Evolutionary conservation across 2,888 invertebrate species (phyloP), one percentile per base, ranked within the genome.

Genomic region (Leptodirus hochenwartii): DNA sequence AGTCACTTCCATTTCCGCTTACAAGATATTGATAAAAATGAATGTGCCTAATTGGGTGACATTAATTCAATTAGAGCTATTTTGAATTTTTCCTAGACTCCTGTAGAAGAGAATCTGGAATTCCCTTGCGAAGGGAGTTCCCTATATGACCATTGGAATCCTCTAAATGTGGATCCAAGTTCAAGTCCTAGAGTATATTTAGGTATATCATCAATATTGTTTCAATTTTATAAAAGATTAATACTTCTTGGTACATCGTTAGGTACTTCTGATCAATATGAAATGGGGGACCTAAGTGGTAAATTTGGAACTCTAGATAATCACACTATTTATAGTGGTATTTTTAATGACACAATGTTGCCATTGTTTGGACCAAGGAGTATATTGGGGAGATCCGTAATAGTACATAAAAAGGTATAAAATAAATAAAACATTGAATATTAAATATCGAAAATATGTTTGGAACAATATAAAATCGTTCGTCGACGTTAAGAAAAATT

Each of bases 101-200:
- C 87, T 0, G 74, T 88, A 0, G 78, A 85, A 47, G 73, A 69
- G 35, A 76, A 81, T 41, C 53, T 87, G 36, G 77, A 79, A 43
- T 88, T 88, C 47, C 88, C 90, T 0, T 90, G 90, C 42, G 85
- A 87, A 50, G 70, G 62, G 25, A 73, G 79, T 0, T 70, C 84
- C 0, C 56, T 90, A 0, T 81, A 82, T 41, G 80, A 70, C n/a
- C 76, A 77, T 27, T 93, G 76, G 66, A 87, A 93, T 53, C 91
- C 91, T 0, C 68, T 72, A 43, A 64, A 69, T 27, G 69, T 84
- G 1, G 70, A 72, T 47, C 62, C 66, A 4, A 58, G 62, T 2
- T 53, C 58, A 1, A 65, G 68, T 1, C 81, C 79, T 0, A 41
- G 51, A 27, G 38, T 36, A 12, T 57, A 57, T 31, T n/a, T n/a